Evolutionary conservation across 92 coral and sea anemone species (phyloP), one percentile per base, ranked within the genome.

Genomic region (Porites cylindrica): DNA sequence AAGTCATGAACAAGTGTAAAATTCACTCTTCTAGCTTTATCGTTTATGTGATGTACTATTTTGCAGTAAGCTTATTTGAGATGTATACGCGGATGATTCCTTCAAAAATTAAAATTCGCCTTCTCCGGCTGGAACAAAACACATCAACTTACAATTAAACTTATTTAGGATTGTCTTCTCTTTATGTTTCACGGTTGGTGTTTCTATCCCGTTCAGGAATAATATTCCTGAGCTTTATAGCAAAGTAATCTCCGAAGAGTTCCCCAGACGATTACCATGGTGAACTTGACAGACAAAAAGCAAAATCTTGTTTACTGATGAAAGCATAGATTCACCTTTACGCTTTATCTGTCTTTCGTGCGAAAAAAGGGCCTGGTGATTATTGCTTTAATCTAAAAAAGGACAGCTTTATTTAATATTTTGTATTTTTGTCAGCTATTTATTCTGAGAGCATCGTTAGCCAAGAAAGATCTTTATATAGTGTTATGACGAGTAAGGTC

Each of bases 251-350:
- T 70, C 70, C 59, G 9, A 10, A 18, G 19, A 26, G 58, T 47
- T 53, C 69, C 47, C 2, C 0, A 54, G 66, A 17, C 21, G 19
- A 81, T 56, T 26, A 65, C 67, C 26, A 81, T 56, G 67, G 85
- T 54, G 12, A 69, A 81, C 54, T 53, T 69, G 65, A 69, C 77
- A 26, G 51, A 53, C 56, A 62, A 16, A 51, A 23, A 69, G 24
- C 18, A 29, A 80, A 81, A 53, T 67, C 20, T 1, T 81, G 54
- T 68, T 21, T 51, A 61, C 66, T 54, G 32, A 69, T 50, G 54
- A 75, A 52, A 20, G 11, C 19, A 70, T 32, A 18, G 18, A 12
- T 29, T 70, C 24, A 20, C 8, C 24, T 53, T 56, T 19, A 61
- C 19, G 63, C 47, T 38, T 38, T 32, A 78, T 64, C 17, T 61